These are phyloP conservation scores for Ricordea florida DNA, from an alignment of 92 coral and sea anemone species.

Conservation along the genomic window DNA sequence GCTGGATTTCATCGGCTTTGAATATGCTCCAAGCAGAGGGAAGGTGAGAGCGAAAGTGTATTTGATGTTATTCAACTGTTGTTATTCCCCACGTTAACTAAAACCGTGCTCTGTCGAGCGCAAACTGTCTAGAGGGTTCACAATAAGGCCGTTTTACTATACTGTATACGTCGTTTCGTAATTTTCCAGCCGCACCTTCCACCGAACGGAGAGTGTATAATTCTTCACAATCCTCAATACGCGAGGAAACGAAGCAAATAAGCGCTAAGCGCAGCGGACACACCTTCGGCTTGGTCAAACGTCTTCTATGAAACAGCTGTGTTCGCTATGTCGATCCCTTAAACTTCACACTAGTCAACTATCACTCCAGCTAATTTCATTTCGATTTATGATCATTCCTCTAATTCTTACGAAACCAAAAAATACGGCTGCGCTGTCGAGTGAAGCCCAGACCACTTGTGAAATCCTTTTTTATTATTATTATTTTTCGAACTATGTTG, in stretches of 20 bases:
- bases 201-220: neutral
- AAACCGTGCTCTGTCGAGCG: neutral
- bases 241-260: neutral
- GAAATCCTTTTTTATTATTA: neutral
- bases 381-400: neutral
- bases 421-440: neutral
- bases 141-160: neutral
- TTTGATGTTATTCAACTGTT: neutral
- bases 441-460: neutral
- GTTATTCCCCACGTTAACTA: neutral
- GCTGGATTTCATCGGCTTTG: constrained; percentile 68
- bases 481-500: neutral
- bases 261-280: neutral
- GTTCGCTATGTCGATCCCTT: neutral
- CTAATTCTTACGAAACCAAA: neutral
- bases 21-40: constrained; percentile 29
- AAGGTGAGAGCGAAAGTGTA: constrained; percentile 35
- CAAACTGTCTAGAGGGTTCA: neutral
- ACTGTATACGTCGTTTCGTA: neutral
- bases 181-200: neutral
- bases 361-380: neutral
- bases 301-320: constrained; percentile 13
- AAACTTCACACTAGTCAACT: neutral
- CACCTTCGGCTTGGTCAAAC: neutral
- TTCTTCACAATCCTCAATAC: neutral